Base-by-base conservation (phyloP, 2,797 vertebrate species). In the Pantherophis vulpinus region DNA sequence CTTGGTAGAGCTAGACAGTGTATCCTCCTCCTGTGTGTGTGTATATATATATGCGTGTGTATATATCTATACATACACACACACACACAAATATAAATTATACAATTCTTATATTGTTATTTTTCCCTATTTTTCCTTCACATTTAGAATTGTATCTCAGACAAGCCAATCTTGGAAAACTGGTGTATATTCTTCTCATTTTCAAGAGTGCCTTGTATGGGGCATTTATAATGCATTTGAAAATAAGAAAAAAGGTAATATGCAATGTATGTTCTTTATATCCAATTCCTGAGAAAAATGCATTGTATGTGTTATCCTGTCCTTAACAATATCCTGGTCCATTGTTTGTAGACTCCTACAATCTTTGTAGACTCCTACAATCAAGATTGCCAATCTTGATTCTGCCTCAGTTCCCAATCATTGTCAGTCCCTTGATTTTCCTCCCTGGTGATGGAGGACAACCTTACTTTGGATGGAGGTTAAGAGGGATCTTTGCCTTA, bases 161-260 rank as follows among this genome's bases (percentile, higher is more conserved):
- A 91, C 74, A 5, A 32, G 13, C 59, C 87, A 89, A 63, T 74
- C 1, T 61, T 74, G 51, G 4, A 3, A 42, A 51, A 1, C 1
- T 95, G 55, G 92, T 95, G 10, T 94, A 94, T 25, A 51, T 94
- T 14, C 54, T 93, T 42, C 13, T 96, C 5, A 58, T 93, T 61
- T 94, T 86, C n/a, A 96, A 94, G 56, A 93, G 92, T 1, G 3
- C 42, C 70, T 83, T 94, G 5, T 94, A 94, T 12, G 94, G 47
- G 0, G 29, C 92, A 16, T 63, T 96, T 93, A 79, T 95, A 61
- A 89, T 90, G 8, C 25, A 16, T 0, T 3, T 95, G 54, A 74
- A 96, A 1, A 47, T 91, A 87, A 59, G 20, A 37, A 96, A 29
- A 91, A 96, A 96, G 96, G 88, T 94, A 27, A 95, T 32, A 47